A percentile compares a stretch with the other conserved stretches of the same genome.
These are phyloP conservation scores for Centropyge bicolor DNA, from an alignment of 2,797 vertebrate species.

Conservation along the genomic window DNA sequence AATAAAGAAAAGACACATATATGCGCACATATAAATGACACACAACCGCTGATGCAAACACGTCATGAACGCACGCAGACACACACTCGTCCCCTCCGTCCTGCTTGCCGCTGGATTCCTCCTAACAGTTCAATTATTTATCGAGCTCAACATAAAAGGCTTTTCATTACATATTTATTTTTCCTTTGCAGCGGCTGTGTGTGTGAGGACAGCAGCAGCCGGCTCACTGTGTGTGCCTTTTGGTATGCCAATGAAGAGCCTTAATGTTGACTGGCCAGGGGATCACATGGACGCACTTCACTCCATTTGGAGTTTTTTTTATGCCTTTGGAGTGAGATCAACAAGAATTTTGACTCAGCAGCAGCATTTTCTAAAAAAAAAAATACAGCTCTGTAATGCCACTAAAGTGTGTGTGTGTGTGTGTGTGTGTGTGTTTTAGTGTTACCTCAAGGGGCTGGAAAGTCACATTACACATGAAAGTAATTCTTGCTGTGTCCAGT, in stretches of 20 bases:
- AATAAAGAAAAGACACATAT: constrained; percentile 50
- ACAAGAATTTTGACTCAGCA: not conserved
- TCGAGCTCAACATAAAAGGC: constrained; percentile 54
- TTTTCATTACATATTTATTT: constrained; percentile 65
- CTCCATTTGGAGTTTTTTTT: not conserved
- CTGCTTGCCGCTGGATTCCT: constrained; percentile 60
- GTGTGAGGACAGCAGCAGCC: constrained; percentile 31
- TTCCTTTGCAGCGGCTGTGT: constrained; percentile 21
- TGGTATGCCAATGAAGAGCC: constrained; percentile 17
- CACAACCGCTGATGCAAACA: constrained; percentile 1
- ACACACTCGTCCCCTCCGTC: constrained; percentile 38
- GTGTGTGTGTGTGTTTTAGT: not conserved
- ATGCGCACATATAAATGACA: constrained; percentile 25
- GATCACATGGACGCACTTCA: constrained; percentile 6
- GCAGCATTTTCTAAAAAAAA: constrained; percentile 4
- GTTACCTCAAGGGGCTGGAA: constrained; percentile 1
- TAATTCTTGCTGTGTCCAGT: not conserved
- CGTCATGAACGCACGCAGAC: constrained; percentile 31
- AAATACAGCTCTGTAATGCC: not conserved
- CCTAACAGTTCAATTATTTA: constrained; percentile 74
- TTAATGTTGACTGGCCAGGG: constrained; percentile 18
- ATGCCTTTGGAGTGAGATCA: constrained; percentile 3
- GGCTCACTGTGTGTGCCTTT: not conserved
- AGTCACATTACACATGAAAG: not conserved
- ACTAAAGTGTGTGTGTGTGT: not conserved